Conservation (phyloP, 2,888 invertebrate species). For the Fragum sueziense region DNA sequence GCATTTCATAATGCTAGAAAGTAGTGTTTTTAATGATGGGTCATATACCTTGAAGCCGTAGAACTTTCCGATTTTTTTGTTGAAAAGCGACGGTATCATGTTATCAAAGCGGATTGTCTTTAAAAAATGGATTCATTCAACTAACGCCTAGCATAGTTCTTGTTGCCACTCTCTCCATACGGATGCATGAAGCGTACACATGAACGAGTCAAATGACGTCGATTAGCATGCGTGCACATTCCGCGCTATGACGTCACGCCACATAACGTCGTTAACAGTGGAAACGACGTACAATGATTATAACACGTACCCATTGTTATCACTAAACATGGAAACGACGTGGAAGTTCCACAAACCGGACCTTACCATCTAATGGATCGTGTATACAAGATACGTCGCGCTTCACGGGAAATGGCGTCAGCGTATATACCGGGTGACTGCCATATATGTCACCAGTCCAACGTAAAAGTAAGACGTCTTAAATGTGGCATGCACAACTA, state of each 20-base stretch:
- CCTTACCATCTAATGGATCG: conserved; percentile 8
- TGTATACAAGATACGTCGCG: conserved; percentile 15
- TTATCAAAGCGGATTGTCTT: too few relatives aligned
- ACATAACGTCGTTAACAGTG: background rate
- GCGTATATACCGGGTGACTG: conserved; percentile 53
- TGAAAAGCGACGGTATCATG: too few relatives aligned
- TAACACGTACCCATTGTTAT: too few relatives aligned
- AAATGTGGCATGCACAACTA: conserved; percentile 61
- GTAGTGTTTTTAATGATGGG: too few relatives aligned
- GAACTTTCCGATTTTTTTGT: too few relatives aligned
- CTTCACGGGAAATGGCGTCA: conserved; percentile 29
- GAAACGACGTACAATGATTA: background rate
- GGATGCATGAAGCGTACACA: too few relatives aligned
- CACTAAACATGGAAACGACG: background rate
- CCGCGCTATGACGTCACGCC: background rate
- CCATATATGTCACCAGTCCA: conserved; percentile 59
- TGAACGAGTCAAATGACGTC: too few relatives aligned
- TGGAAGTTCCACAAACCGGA: background rate
- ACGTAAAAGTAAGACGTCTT: conserved; percentile 50
- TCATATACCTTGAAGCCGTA: too few relatives aligned
- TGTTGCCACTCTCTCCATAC: too few relatives aligned
- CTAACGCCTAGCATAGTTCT: too few relatives aligned
- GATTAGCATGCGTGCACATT: background rate
- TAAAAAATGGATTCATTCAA: too few relatives aligned
- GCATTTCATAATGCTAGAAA: too few relatives aligned